Base-by-base conservation (phyloP, 1,140 invertebrate genomes). In the Dinoponera quadriceps region DNA sequence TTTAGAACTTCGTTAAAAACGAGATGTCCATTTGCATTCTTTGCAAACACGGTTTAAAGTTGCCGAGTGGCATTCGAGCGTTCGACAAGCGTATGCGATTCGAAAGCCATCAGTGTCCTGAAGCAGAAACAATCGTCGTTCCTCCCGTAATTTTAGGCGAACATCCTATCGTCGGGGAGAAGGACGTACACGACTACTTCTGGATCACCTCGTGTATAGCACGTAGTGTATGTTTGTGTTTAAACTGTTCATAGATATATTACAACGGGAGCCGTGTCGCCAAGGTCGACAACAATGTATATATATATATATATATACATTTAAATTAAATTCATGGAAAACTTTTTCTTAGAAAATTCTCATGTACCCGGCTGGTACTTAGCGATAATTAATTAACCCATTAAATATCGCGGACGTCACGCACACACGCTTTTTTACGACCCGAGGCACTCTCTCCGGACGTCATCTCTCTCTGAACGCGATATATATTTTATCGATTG, bases 371-470 rank as follows among this genome's bases (percentile, higher is more conserved):
- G 63, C n/a, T n/a, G n/a, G 75, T 65, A 80, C 75, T 80, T 71
- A 80, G 75, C 65, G 75, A 80, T 80, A 80, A 80, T 80, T 80
- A 80, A 80, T 80, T 80, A 80, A 80, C 75, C 65, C 75, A 80
- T 80, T 80, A 80, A 80, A 80, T 80, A 80, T 71, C 65, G 49
- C 69, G 38, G 54, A 69, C 75, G 75, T 80, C 75, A 80, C 75
- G 75, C 75, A 80, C 54, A 51, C 75, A n/a, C n/a, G n/a, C n/a
- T n/a, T 80, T 80, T 80, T 80, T 80, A 80, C 75, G 75, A 80
- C 65, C 75, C 18, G 65, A 80, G 65, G 51, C 75, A 51, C 75
- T 25, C 75, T 51, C 75, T 25, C 75, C 65, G 75, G 75, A 80
- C 75, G 75, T 80, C 65, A 80, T 80, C 75, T 71, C 65, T 80